phyloP scores from a whole-genome alignment of 2,113 vertebrate genomes.

The Coptodon bakossiorum region DNA sequence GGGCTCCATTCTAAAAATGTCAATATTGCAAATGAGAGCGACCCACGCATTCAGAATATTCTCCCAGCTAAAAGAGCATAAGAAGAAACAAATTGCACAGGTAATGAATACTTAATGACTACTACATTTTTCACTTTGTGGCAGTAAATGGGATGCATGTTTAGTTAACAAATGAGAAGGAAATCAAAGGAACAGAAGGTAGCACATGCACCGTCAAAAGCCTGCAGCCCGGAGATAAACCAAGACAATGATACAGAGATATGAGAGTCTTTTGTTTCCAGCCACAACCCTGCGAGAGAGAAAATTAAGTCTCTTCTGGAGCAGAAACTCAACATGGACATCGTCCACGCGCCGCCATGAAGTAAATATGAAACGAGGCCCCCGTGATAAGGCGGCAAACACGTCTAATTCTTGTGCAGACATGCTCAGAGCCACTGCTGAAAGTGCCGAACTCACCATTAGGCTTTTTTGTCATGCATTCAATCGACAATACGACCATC shows the following conservation, averaged over 20 bases:
- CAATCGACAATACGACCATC: background rate
- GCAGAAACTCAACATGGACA: constrained; percentile 32
- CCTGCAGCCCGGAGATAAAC: constrained; percentile 62
- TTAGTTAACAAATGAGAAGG: constrained; percentile 59
- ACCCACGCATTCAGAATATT: constrained; percentile 17
- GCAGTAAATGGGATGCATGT: constrained; percentile 54
- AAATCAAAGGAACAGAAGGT: constrained; percentile 44
- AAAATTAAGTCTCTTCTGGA: constrained; percentile 45
- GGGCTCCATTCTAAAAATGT: constrained; percentile 1
- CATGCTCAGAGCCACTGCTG: background rate
- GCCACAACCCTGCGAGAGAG: background rate
- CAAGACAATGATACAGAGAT: constrained; percentile 55
- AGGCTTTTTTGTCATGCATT: constrained; percentile 5
- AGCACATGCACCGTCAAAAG: constrained; percentile 46
- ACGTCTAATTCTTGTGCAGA: background rate
- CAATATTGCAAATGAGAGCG: constrained; percentile 34
- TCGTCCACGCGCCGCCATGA: background rate
- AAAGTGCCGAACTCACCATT: constrained; percentile 2
- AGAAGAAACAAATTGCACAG: constrained; percentile 48
- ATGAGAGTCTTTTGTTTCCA: constrained; percentile 30
- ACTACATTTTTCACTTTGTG: constrained; percentile 65
- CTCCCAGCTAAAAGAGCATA: constrained; percentile 41
- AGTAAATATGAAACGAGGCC: constrained; percentile 20
- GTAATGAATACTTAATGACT: constrained; percentile 65
- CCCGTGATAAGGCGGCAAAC: background rate